These are phyloP conservation scores for Ctenosaura bakeri DNA, from an alignment of 2,797 vertebrate genomes.

Conservation along the genomic window DNA sequence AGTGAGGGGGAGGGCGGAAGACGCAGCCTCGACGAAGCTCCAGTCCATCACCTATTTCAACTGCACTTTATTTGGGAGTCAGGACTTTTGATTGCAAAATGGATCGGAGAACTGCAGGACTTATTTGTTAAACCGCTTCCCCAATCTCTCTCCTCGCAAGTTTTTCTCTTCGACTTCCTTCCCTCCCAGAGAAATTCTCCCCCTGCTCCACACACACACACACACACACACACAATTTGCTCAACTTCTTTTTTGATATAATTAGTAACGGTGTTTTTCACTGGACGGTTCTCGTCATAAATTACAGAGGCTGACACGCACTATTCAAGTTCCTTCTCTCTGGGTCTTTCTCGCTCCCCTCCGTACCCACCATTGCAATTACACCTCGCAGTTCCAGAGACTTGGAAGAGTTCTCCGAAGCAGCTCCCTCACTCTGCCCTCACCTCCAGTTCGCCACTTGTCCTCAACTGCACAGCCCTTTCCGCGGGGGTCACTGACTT, in stretches of 20 bases:
- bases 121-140: neutral
- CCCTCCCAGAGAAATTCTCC: conserved; percentile 63
- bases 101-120: conserved; percentile 45
- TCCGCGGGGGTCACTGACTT: neutral
- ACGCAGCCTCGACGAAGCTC: neutral
- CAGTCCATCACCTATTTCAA: neutral
- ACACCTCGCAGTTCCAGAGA: conserved; percentile 57
- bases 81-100: neutral
- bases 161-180: conserved; percentile 64
- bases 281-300: conserved; percentile 73
- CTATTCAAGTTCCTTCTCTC: conserved; percentile 59
- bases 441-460: conserved; percentile 43
- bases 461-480: neutral
- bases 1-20: neutral
- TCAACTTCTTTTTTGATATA: conserved; percentile 77
- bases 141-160: conserved; percentile 2
- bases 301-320: conserved; percentile 75
- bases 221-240: conserved; percentile 52
- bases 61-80: neutral
- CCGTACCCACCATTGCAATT: conserved; percentile 56
- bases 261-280: conserved; percentile 80
- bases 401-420: conserved; percentile 35
- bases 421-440: conserved; percentile 28
- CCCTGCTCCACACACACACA: neutral
- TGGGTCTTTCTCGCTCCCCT: neutral